phyloP scores from a whole-genome alignment of 1,140 invertebrate genomes.

The Patella vulgata region DNA sequence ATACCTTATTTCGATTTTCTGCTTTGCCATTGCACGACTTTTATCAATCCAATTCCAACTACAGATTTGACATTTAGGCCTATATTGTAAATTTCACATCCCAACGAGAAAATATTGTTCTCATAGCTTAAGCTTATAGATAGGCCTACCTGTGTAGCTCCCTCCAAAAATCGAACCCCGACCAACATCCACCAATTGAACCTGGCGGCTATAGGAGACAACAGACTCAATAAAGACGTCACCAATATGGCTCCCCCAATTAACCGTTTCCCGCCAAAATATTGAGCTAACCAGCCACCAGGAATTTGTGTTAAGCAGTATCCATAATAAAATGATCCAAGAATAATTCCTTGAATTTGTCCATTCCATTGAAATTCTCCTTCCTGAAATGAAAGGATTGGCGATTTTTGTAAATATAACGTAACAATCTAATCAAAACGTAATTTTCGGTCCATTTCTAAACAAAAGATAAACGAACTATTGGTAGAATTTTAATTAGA shows the following conservation, averaged over 20 bases:
- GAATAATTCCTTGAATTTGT: conserved; percentile 52
- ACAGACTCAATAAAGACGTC: conserved; percentile 81
- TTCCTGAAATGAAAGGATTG: conserved; percentile 16
- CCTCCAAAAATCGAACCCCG: conserved; percentile 82
- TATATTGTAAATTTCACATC: no score
- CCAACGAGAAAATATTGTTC: no score
- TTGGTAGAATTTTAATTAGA: no score
- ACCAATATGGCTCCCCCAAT: conserved; percentile 83
- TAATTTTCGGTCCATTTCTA: no score
- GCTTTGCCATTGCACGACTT: no score
- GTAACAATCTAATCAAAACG: no score
- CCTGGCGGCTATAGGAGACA: conserved; percentile 79
- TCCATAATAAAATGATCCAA: conserved; percentile 63
- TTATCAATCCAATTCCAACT: no score
- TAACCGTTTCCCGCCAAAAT: conserved; percentile 80
- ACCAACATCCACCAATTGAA: conserved; percentile 77
- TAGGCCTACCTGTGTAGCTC: conserved; percentile 88
- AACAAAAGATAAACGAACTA: no score
- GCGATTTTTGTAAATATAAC: no score
- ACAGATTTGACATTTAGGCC: no score
- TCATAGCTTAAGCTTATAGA: no score
- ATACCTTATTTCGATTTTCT: no score
- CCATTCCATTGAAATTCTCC: conserved; percentile 61
- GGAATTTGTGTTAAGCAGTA: conserved; percentile 72
- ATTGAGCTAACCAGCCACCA: conserved; percentile 79